Base-by-base conservation (phyloP, 2,113 vertebrate genomes). In the Rutilus rutilus region DNA sequence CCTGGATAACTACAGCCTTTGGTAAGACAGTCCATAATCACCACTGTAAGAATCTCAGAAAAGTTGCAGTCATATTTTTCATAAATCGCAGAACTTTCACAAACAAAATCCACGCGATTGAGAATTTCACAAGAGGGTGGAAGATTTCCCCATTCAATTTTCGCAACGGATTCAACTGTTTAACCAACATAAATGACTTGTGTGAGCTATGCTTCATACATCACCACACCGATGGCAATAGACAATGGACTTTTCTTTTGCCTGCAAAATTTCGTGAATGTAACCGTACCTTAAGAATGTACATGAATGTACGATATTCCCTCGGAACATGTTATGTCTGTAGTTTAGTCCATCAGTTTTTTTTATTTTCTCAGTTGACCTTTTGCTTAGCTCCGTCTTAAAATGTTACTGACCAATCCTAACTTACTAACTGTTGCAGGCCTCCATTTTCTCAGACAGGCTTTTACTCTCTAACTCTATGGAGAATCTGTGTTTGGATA, bases 401-500 rank as follows among this genome's bases (percentile, higher is more conserved):
- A 50, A 75, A 17, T 50, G n/a, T 50, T 47, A 47, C 71, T n/a
- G 69, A 73, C 36, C 36, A 42, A 73, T 42, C 36, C 21, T 73
- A 42, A 9, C 9, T 69, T 5, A 45, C 9, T 10, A 42, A 45
- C 36, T 12, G 21, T 73, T 39, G 19, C 33, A 33, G 19, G 39
- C 65, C 65, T 36, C 64, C 27, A 67, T 67, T 71, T 71, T 42
- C 45, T 50, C 25, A 76, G n/a, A 76, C n/a, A 50, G 45, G n/a
- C 47, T 52, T 76, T 52, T 76, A 14, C 23, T 39, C 4, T 42
- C 21, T 10, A 42, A 42, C 69, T n/a, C 36, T 73, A 14, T 42
- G 10, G 21, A 45, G 36, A 8, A 69, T 17, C 30, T 45, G 21
- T 73, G 10, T n/a, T n/a, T n/a, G 10, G 21, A 73, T 42, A n/a